phyloP scores from a whole-genome alignment of 2,888 invertebrate genomes.

The Napeogenes sylphis region DNA sequence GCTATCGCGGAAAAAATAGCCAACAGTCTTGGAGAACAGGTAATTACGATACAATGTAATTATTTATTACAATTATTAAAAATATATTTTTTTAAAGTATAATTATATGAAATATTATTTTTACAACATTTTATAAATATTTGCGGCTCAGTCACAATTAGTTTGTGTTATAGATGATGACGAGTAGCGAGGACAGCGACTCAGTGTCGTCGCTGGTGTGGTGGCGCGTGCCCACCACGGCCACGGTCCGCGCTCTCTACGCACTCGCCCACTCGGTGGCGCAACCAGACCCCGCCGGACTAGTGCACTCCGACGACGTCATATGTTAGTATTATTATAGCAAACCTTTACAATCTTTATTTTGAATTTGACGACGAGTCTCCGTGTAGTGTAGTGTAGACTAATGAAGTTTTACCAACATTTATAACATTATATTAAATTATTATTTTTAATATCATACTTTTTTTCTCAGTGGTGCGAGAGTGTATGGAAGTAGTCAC shows the following conservation, averaged over 20 bases:
- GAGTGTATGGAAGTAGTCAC: constrained; percentile 96
- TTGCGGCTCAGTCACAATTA: neutral
- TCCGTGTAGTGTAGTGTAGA: neutral
- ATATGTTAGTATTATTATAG: constrained; percentile 59
- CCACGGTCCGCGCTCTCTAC: constrained; percentile 67
- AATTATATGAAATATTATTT: no score
- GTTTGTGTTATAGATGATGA: constrained; percentile 50
- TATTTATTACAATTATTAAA: no score
- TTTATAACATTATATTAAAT: no score
- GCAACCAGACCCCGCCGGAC: constrained; percentile 52
- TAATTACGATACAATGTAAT: constrained; percentile 38
- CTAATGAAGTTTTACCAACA: no score
- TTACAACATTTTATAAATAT: no score
- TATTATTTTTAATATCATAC: no score
- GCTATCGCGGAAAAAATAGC: constrained; percentile 90
- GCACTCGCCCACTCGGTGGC: constrained; percentile 62
- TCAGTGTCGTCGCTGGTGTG: constrained; percentile 62
- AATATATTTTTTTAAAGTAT: no score
- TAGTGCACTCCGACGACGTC: constrained; percentile 82
- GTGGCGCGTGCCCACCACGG: constrained; percentile 68
- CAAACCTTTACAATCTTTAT: neutral
- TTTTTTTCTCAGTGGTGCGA: constrained; percentile 82
- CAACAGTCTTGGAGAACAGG: constrained; percentile 87
- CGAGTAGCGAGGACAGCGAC: constrained; percentile 59
- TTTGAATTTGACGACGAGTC: neutral